A percentile compares a stretch with the other conserved stretches of the same genome.
phyloP scores from a whole-genome alignment of 2,888 invertebrate genomes.

The Acleris literana region DNA sequence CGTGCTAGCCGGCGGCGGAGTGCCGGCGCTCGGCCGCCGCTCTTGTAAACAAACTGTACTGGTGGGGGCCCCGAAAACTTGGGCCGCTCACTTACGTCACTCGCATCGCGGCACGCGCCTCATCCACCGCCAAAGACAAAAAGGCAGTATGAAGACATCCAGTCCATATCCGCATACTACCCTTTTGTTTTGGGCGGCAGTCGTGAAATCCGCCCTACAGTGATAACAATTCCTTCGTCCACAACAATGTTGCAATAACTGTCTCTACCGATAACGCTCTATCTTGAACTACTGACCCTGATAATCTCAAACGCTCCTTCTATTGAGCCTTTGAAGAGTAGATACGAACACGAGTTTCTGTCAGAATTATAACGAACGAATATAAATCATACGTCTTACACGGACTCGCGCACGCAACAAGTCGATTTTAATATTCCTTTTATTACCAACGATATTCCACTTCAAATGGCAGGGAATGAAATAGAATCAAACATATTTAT shows the following conservation, averaged over 20 bases:
- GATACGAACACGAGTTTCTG: conserved; percentile 10
- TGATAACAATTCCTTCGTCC: conserved; percentile 19
- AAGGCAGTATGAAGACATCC: too few species aligned
- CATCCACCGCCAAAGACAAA: too few species aligned
- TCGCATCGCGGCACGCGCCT: conserved; percentile 49
- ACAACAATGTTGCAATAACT: conserved; percentile 24
- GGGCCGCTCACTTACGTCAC: conserved; percentile 80
- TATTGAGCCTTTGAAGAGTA: too few species aligned
- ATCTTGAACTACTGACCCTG: conserved; percentile 21
- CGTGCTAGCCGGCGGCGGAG: conserved; percentile 73
- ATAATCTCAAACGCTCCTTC: background rate
- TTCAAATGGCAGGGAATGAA: conserved; percentile 47
- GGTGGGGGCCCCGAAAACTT: conserved; percentile 82
- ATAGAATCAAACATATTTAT: conserved; percentile 50
- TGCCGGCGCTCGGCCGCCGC: conserved; percentile 73
- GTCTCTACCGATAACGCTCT: conserved; percentile 21
- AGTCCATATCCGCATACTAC: too few species aligned
- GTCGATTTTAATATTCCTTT: conserved; percentile 49
- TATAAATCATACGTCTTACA: conserved; percentile 30
- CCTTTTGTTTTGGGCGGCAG: too few species aligned
- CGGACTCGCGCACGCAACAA: conserved; percentile 33
- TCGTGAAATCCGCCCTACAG: conserved; percentile 42
- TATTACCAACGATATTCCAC: conserved; percentile 49
- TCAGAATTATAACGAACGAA: background rate
- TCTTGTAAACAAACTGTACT: conserved; percentile 79